Evolutionary conservation across 2,113 vertebrate species (phyloP), one percentile per base, ranked within the genome.

Genomic region (Cryptomyrus ogoouensis): DNA sequence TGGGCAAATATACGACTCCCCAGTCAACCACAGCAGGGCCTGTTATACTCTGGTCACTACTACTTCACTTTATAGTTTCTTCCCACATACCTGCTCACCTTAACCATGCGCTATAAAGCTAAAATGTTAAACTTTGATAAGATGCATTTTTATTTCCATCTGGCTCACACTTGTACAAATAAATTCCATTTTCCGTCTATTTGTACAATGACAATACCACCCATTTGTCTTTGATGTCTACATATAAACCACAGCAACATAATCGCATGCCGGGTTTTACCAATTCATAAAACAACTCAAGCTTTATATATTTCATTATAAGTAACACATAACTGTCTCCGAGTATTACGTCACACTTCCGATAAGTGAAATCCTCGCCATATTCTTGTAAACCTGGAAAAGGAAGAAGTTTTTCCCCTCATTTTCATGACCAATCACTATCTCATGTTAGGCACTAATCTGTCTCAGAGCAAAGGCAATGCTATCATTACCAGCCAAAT

Each of bases 401-500:
- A 94, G 94, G 94, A 95, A 95, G 94, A 94, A 93, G 92, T 93
- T 91, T 93, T 91, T 93, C 90, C 83, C 88, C 87, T 53, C 89
- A 91, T 90, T 86, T 89, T 90, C 80, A 92, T 89, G 53, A 90
- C 90, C 90, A 90, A 56, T 49, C 27, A 52, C 84, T 50, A 94
- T 92, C 94, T 93, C 93, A 94, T 96, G 95, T 93, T 93, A 93
- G 95, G 95, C 93, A 95, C 93, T 95, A 94, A 93, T 96, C 95
- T 96, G 96, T 96, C 96, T 93, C 90, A 88, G 95, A 94, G 94
- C 95, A 94, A 80, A 90, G 93, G 93, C 95, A 95, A 94, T 93
- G 95, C 96, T 96, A 96, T 96, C 96, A 96, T 97, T 96, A 97
- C 96, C 96, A 95, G 94, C 95, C 96, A 96, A 95, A 96, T 96